Base-by-base conservation (phyloP, 2,113 vertebrate genomes). In the Salvelinus fontinalis region DNA sequence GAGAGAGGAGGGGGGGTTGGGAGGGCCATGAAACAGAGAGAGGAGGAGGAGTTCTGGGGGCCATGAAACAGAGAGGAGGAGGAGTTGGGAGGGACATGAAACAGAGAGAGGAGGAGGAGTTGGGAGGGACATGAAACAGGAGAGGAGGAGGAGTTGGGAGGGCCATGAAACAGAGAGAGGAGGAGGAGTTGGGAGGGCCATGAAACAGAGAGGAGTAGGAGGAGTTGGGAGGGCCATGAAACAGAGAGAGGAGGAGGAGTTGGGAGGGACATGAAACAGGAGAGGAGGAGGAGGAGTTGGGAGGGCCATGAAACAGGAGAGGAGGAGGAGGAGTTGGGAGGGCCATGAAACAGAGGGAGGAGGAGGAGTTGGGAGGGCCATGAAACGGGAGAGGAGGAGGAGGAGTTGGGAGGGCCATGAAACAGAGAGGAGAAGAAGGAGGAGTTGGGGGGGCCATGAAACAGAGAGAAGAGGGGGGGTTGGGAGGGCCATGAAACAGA, bases 351-450 rank as follows among this genome's bases (percentile, higher is more conserved):
- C 24, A 24, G 24, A 26, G 24, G 1, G 29, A 29, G 29, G 29
- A 29, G 29, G 3, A 3, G 24, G 24, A 24, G 29, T 29, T 29
- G 27, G 29, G 29, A 29, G 29, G 29, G 29, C 29, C 29, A 29
- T 24, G 24, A 24, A 24, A 24, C 24, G 1, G 1, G 24, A 24
- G 26, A 27, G 73, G 24, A 24, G 24, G 24, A 24, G 24, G 24
- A 24, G 59, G 18, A 5, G 84, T 78, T 76, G 78, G 49, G 70
- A 71, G 74, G 78, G 77, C 31, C 80, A 2, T 29, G 29, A 29
- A 29, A 29, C 29, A 31, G 3, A 27, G 29, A 29, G 29, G 29
- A 29, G 29, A 29, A 2, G 29, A 2, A 24, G 29, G 29, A 73
- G 78, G 71, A 66, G 81, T 29, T 29, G 29, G 29, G 29, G 2